These are phyloP conservation scores for Betta splendens DNA, from an alignment of 2,797 vertebrate species.

Conservation along the genomic window DNA sequence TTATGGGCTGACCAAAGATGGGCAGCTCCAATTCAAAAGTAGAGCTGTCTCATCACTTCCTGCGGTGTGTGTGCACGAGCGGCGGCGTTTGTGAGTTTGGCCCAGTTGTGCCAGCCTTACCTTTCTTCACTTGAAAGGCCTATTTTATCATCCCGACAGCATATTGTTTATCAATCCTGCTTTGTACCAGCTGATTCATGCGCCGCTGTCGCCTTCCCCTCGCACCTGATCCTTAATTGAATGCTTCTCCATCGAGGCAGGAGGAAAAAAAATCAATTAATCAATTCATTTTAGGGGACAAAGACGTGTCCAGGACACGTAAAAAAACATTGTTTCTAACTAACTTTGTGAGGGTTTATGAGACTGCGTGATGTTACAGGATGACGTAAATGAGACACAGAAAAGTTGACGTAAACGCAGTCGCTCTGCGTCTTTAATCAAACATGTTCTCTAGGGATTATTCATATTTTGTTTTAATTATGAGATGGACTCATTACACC, in stretches of 20 bases:
- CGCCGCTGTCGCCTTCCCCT: conserved; percentile 28
- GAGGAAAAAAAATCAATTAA: conserved; percentile 21
- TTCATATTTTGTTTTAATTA: conserved; percentile 71
- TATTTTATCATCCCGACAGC: conserved; percentile 65
- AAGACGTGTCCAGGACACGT: not conserved
- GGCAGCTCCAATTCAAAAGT: conserved; percentile 66
- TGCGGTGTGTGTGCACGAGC: conserved; percentile 16
- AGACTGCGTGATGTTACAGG: conserved; percentile 11
- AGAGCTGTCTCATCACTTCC: conserved; percentile 64
- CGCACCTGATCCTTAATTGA: conserved; percentile 55
- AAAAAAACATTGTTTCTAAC: conserved; percentile 4
- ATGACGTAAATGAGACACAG: conserved; percentile 24
- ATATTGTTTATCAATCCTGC: conserved; percentile 72
- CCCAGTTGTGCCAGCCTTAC: conserved; percentile 44
- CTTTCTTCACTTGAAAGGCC: conserved; percentile 46
- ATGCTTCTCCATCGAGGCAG: conserved; percentile 21
- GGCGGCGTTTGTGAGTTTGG: conserved; percentile 25
- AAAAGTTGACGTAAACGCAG: conserved; percentile 35
- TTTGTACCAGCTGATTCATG: conserved; percentile 52
- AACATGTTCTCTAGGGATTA: conserved; percentile 62
- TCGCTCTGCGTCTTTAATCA: conserved; percentile 50
- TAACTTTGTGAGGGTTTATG: conserved; percentile 19
- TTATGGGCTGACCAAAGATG: conserved; percentile 68
- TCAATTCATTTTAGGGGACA: conserved; percentile 28
- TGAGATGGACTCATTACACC: conserved; percentile 60